Evolutionary conservation across 2,797 vertebrate species (phyloP).

Genomic region (Xerus rutilus): DNA sequence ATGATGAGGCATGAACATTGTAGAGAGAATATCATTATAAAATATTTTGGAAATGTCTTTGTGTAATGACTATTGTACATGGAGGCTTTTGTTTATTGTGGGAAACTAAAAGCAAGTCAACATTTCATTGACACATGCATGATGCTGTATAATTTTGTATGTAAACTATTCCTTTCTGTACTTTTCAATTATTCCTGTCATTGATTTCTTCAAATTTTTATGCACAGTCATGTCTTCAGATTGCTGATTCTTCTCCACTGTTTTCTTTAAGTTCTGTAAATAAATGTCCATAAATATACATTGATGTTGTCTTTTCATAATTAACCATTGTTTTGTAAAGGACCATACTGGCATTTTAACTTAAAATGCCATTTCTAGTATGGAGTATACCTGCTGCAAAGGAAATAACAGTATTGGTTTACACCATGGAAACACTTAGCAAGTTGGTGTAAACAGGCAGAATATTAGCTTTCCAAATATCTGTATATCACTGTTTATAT

Average conservation of each 20-base stretch:
- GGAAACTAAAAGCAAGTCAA: slow-evolving; percentile 94
- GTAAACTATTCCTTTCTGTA: slow-evolving; percentile 88
- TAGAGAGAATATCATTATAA: slow-evolving; percentile 97
- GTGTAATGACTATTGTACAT: slow-evolving; percentile 95
- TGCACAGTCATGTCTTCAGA: slow-evolving; percentile 87
- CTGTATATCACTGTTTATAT: slow-evolving; percentile 31
- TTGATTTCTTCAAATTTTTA: slow-evolving; percentile 88
- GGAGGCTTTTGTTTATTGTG: slow-evolving; percentile 92
- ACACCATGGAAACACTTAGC: slow-evolving; percentile 84
- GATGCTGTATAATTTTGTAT: slow-evolving; percentile 90
- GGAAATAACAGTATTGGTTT: slow-evolving; percentile 84
- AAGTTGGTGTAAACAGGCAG: slow-evolving; percentile 87
- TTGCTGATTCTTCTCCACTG: slow-evolving; percentile 84
- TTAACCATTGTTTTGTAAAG: slow-evolving; percentile 90
- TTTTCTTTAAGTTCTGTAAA: slow-evolving; percentile 89
- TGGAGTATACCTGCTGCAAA: slow-evolving; percentile 90
- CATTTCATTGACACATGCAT: slow-evolving; percentile 97
- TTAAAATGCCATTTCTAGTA: slow-evolving; percentile 90
- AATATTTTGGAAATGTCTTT: slow-evolving; percentile 97
- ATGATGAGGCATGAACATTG: slow-evolving; percentile 86
- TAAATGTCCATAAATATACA: slow-evolving; percentile 89
- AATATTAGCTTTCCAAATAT: slow-evolving; percentile 75
- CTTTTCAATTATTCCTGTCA: slow-evolving; percentile 88
- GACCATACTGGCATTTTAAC: slow-evolving; percentile 91
- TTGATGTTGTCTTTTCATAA: slow-evolving; percentile 90